These are phyloP conservation scores for Plebejus anna DNA, from an alignment of 2,888 invertebrate genomes.

Conservation along the genomic window DNA sequence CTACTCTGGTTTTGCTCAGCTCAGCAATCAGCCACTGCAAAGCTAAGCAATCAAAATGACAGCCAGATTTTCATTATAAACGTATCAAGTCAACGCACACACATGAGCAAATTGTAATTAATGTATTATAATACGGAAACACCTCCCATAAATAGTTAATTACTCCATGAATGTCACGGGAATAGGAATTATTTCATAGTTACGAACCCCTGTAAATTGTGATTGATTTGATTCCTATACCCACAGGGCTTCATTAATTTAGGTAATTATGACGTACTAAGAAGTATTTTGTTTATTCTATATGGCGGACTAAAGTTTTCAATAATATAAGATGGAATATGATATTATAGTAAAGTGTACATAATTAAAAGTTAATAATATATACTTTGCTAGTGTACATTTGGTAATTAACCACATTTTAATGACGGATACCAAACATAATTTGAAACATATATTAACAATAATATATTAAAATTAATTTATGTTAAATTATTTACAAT, in stretches of 20 bases:
- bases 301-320: too few relatives aligned
- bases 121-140: neutral
- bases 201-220: neutral
- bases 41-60: neutral
- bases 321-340: too few relatives aligned
- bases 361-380: too few relatives aligned
- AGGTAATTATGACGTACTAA: neutral
- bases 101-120: neutral
- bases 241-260: constrained; percentile 2
- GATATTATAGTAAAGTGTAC: too few relatives aligned
- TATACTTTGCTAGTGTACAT: too few relatives aligned
- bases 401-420: too few relatives aligned
- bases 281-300: neutral
- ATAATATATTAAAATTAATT: too few relatives aligned
- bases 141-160: neutral
- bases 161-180: constrained; percentile 7
- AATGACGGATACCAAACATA: too few relatives aligned
- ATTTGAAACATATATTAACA: too few relatives aligned
- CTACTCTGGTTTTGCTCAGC: too few relatives aligned
- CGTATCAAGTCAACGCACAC: neutral
- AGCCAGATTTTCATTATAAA: neutral
- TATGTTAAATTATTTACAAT: too few relatives aligned
- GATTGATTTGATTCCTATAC: constrained; percentile 7
- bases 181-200: constrained; percentile 1
- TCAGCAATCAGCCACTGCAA: too few relatives aligned